Base-by-base conservation (phyloP, 2,888 invertebrate species). In the Hypolimnas misippus region DNA sequence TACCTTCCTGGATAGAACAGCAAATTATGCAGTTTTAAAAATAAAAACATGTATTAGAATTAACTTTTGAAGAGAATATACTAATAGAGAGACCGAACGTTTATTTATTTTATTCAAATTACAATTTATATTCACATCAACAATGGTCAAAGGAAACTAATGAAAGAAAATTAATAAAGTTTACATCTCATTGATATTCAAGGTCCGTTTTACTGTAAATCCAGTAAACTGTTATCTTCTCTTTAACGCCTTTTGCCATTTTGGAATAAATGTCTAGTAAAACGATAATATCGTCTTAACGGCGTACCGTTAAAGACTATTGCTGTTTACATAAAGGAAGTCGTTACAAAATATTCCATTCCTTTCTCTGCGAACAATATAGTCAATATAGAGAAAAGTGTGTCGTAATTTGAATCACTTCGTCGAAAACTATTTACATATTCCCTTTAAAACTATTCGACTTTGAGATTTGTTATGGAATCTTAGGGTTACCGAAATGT, bases 271-370 rank as follows among this genome's bases (percentile, higher is more conserved):
- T 66, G 66, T 63, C 63, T 63, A 67, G 67, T 65, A 69, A 67
- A 69, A 66, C 63, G 70, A 70, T 71, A 66, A 68, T 65, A 66
- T 65, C 66, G 63, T 61, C 63, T 68, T 69, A 68, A 68, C 69
- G 65, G 62, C 69, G 65, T 62, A 57, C 58, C 62, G 63, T 69
- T 70, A 69, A 68, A 68, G 60, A 68, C 64, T 66, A 64, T 69
- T 68, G 63, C 67, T 68, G 67, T 63, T 65, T 63, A 54, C 67
- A 67, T 63, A 67, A 67, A 67, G 61, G 67, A 63, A 67, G 57
- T 69, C 59, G 50, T 58, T 62, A 61, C 57, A 63, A 63, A 63
- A 61, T 61, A 61, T 63, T 33, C 46, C 25, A 51, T 63, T 59
- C 62, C 69, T 62, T 69, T 67, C 65, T 65, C 51, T 52, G 61